Percentiles rank a stretch among this genome's conserved stretches.
phyloP scores from a whole-genome alignment of 2,888 invertebrate species.

The Spicauda simplicius region DNA sequence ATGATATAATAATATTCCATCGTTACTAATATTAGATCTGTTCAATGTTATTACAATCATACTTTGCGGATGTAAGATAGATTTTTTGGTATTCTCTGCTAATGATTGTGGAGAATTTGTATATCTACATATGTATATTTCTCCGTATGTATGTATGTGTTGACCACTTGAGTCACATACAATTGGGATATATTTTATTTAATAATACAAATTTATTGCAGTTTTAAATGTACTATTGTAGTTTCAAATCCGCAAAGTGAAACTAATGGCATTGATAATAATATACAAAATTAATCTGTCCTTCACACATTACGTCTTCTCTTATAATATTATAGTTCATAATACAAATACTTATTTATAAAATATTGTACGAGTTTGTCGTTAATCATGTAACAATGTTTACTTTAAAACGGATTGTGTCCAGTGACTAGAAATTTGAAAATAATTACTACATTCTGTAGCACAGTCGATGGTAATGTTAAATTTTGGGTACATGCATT shows the following conservation, averaged over 20 bases:
- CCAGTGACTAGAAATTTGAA: not conserved
- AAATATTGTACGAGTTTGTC: constrained; percentile 10
- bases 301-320: constrained; percentile 17
- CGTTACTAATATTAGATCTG: not conserved
- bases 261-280: not conserved
- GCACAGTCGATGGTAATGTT: not conserved
- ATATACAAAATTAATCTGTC: constrained; percentile 8
- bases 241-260: not conserved
- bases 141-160: too few relatives aligned
- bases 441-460: too few relatives aligned
- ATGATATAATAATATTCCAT: not conserved
- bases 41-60: not conserved
- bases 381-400: constrained; percentile 2
- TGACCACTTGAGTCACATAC: not conserved
- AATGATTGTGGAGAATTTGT: not conserved
- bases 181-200: too few relatives aligned
- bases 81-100: too few relatives aligned
- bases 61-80: constrained; percentile 1
- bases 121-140: not conserved
- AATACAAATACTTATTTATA: not conserved
- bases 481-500: not conserved
- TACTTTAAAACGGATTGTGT: constrained; percentile 4
- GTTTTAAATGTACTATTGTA: not conserved
- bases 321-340: constrained; percentile 9
- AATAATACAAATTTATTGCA: not conserved